Percentiles rank a stretch among this genome's conserved stretches.
Evolutionary conservation across 2,797 vertebrate genomes (phyloP).

Genomic region (Poeciliopsis gracilis): DNA sequence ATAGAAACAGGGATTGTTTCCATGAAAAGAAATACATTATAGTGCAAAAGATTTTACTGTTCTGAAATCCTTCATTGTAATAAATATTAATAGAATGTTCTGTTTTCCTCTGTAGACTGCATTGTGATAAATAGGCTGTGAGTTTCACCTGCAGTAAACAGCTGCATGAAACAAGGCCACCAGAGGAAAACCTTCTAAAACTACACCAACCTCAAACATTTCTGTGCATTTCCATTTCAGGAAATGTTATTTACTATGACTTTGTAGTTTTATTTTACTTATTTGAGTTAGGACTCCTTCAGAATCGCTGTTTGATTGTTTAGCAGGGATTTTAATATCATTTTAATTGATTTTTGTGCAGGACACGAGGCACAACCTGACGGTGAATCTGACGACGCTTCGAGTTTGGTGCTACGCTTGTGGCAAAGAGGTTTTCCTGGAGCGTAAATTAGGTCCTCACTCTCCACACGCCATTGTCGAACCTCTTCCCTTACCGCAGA

Average conservation of each 20-base stretch:
- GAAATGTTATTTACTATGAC: neutral
- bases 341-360: conserved; percentile 50
- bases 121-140: neutral
- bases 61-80: neutral
- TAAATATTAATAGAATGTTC: neutral
- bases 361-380: conserved; percentile 95
- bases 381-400: conserved; percentile 97
- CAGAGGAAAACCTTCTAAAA: neutral
- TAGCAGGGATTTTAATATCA: neutral
- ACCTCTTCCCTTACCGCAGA: conserved; percentile 79
- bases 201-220: neutral
- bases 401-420: conserved; percentile 99
- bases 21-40: neutral
- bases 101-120: neutral
- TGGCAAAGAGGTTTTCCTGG: conserved; percentile 96
- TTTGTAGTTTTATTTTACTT: neutral
- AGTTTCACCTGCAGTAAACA: neutral
- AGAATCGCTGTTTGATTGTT: conserved; percentile 5
- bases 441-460: conserved; percentile 89
- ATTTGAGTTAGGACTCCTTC: neutral
- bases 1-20: neutral
- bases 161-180: neutral
- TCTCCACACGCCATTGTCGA: conserved; percentile 78
- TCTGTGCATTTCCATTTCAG: neutral
- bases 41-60: neutral